Evolutionary conservation across 2,888 invertebrate species (phyloP), one percentile per base, ranked within the genome.

Genomic region (Dynastes hyllus): DNA sequence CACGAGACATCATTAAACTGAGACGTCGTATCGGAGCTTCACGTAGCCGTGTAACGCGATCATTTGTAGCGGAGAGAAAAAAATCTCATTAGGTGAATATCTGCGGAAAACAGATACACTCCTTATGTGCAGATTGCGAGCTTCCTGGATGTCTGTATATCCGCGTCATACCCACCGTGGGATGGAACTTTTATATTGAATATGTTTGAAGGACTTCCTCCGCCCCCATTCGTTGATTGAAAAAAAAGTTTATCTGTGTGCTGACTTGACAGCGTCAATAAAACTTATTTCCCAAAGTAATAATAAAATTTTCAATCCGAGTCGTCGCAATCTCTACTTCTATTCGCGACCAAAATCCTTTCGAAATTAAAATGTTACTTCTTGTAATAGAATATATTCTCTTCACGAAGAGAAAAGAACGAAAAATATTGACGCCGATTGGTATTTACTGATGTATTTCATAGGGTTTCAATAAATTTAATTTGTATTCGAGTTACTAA

Each of bases 231-330:
- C 66, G 5, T 16, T 67, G 66, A 67, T 67, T 67, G 66, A 67
- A 67, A 65, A 66, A 67, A 67, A 67, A 67, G 40, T 67, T 67
- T 67, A 67, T 67, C 66, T 58, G 55, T 22, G 16, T 45, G 66
- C 66, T 67, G 66, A 67, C 66, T 67, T 67, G 66, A 67, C 66
- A 67, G 66, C 66, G 40, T 50, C 66, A 67, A 67, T 67, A 67
- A 67, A 67, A 67, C 40, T 67, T 67, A 67, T 67, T 67, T 67
- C 66, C 66, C 66, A 67, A 67, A 67, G 66, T 67, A 67, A 67
- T 67, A 67, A 67, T 67, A 67, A 67, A 67, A 67, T 67, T 67
- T 67, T 67, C 66, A 50, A 67, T 67, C 45, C 45, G n/a, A 58
- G 4, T 58, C 55, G 55, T 22, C 55, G 16, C 55, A 58, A 2